A percentile compares a stretch with the other conserved stretches of the same genome.
Conservation (phyloP, 2,888 invertebrate species). For the Toxonevra muliebris region DNA sequence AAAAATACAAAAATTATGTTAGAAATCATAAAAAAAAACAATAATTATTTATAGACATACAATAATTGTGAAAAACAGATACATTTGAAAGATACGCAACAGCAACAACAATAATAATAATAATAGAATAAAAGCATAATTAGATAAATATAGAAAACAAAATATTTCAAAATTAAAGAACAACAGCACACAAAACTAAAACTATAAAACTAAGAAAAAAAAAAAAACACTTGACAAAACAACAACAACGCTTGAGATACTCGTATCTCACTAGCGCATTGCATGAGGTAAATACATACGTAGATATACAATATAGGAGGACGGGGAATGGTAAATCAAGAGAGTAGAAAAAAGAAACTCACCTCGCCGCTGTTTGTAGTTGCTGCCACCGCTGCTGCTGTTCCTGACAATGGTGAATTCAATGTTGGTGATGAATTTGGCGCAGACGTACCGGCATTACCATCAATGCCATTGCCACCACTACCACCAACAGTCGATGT, state of each 20-base stretch:
- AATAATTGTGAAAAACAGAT: conserved; percentile 1
- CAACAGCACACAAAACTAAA: background rate
- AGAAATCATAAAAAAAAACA: background rate
- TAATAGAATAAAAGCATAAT: background rate
- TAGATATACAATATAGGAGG: background rate
- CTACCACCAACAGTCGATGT: conserved; percentile 48
- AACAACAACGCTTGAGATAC: background rate
- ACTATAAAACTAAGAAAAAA: conserved; percentile 17
- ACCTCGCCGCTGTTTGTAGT: conserved; percentile 43
- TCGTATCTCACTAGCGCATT: background rate
- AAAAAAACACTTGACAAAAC: conserved; percentile 10
- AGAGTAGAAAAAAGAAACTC: conserved; percentile 33
- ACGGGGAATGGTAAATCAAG: conserved; percentile 3
- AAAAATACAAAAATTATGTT: background rate
- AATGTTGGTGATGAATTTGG: conserved; percentile 32
- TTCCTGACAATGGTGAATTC: conserved; percentile 33
- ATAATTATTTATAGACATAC: background rate
- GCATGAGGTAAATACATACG: background rate
- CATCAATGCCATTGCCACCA: conserved; percentile 25
- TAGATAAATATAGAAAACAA: background rate
- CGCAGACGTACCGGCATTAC: conserved; percentile 31
- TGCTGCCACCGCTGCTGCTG: conserved; percentile 35
- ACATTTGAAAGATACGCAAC: background rate
- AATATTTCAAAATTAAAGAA: conserved; percentile 2
- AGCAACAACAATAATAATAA: conserved; percentile 4